Conservation (phyloP, 2,113 vertebrate genomes). For the Syngnathus floridae region DNA sequence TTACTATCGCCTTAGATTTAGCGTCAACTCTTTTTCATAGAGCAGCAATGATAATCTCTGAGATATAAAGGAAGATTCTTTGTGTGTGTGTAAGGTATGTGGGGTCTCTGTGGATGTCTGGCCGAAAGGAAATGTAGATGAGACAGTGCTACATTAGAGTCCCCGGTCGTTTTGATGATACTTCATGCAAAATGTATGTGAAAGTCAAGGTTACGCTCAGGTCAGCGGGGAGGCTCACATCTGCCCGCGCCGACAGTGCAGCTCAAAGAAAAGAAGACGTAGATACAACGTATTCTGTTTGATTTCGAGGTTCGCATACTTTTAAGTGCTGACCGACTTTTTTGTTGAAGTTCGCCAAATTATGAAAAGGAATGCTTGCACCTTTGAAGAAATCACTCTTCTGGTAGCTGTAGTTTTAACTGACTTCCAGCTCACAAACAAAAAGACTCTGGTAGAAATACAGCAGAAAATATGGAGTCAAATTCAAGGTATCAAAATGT, state of each 20-base stretch:
- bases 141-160: constrained; percentile 39
- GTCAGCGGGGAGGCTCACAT: constrained; percentile 61
- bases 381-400: constrained; percentile 49
- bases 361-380: constrained; percentile 28
- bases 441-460: constrained; percentile 6
- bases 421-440: no score
- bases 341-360: background rate
- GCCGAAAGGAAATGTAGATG: constrained; percentile 49
- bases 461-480: background rate
- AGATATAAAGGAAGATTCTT: constrained; percentile 30
- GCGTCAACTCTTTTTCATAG: constrained; percentile 13
- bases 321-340: background rate
- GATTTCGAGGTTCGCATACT: background rate
- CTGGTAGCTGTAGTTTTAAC: constrained; percentile 24
- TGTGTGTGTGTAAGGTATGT: background rate
- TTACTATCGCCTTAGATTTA: constrained; percentile 19
- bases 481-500: background rate
- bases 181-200: constrained; percentile 70
- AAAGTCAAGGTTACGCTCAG: constrained; percentile 63
- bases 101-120: constrained; percentile 40
- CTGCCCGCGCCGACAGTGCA: constrained; percentile 32
- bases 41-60: constrained; percentile 22
- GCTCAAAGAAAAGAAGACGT: constrained; percentile 9
- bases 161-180: constrained; percentile 56
- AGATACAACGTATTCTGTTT: background rate